A percentile compares a stretch with the other conserved stretches of the same genome.
Evolutionary conservation across 2,888 invertebrate species (phyloP).

Genomic region (Heliothis peltigera): DNA sequence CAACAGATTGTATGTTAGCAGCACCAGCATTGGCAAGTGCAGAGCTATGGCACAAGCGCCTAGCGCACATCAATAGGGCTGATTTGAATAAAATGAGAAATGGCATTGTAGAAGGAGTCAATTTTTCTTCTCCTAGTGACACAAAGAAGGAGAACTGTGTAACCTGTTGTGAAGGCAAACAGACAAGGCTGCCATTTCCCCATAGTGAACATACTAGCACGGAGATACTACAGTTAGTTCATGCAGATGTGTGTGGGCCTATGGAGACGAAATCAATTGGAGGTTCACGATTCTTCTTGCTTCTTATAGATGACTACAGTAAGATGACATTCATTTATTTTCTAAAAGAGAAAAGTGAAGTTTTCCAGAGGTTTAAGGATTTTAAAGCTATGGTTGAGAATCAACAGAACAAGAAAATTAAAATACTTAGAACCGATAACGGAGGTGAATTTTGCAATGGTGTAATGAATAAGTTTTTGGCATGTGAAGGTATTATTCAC

Average conservation of each 20-base stretch:
- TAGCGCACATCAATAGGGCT: constrained; percentile 48
- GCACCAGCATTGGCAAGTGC: constrained; percentile 1
- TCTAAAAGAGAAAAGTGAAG: background rate
- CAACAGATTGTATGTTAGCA: constrained; percentile 2
- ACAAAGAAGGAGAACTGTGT: constrained; percentile 39
- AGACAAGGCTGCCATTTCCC: constrained; percentile 43
- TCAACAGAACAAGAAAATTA: constrained; percentile 1
- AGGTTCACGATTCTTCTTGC: background rate
- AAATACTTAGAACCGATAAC: background rate
- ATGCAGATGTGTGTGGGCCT: background rate
- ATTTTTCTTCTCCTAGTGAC: constrained; percentile 20
- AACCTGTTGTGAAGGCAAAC: constrained; percentile 55
- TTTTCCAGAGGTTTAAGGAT: background rate
- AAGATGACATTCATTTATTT: background rate
- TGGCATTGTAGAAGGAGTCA: constrained; percentile 44
- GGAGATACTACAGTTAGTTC: background rate
- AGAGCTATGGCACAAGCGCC: constrained; percentile 31
- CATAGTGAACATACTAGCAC: background rate
- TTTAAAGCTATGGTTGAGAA: constrained; percentile 5
- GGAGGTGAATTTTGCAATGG: constrained; percentile 10
- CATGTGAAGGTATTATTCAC: background rate
- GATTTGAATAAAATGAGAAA: constrained; percentile 46
- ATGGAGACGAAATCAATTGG: background rate
- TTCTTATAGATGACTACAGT: background rate
- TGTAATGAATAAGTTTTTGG: background rate